Base-by-base conservation (phyloP, 1,140 invertebrate species). In the Helicoverpa zea region DNA sequence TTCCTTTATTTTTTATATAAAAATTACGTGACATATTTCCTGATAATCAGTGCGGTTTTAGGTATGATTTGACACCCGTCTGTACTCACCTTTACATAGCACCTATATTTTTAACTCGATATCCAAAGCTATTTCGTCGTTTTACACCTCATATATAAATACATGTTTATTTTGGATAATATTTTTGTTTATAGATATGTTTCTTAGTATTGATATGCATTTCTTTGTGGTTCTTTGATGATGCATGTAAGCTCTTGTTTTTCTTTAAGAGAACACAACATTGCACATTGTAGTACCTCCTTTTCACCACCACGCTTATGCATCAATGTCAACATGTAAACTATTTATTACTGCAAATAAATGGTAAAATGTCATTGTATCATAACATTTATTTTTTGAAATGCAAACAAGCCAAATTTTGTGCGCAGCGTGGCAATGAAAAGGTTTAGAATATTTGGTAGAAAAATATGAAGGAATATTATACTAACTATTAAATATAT, bases 391-490 rank as follows among this genome's bases (percentile, higher is more conserved):
- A 43, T 9, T 43, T 43, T 43, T 43, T 43, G 35, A 43, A 43
- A 43, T 43, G 35, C 35, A 43, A 43, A 43, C 35, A 43, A 43
- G 35, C 35, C 35, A 9, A 16, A 35, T 54, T 47, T 64, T 49
- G 16, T 70, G 18, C 18, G 11, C n/a, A 70, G 7, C n/a, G 49
- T 70, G 66, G 49, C 61, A 49, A 52, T 30, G 43, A 77, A 64
- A 47, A 54, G 47, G 43, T 77, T 43, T 76, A 58, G 66, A 84
- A 86, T 82, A 84, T 84, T 80, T 84, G 79, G 89, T 92, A 91
- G 90, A 92, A 92, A 92, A 92, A 91, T 92, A 91, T 89, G 84
- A 89, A 86, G 86, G 87, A 90, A 86, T 89, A 88, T 92, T 89
- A 91, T 84, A 88, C 84, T 92, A 91, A 83, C 88, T 88, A 89